phyloP scores from a whole-genome alignment of 2,113 vertebrate species.

The Peromyscus californicus region DNA sequence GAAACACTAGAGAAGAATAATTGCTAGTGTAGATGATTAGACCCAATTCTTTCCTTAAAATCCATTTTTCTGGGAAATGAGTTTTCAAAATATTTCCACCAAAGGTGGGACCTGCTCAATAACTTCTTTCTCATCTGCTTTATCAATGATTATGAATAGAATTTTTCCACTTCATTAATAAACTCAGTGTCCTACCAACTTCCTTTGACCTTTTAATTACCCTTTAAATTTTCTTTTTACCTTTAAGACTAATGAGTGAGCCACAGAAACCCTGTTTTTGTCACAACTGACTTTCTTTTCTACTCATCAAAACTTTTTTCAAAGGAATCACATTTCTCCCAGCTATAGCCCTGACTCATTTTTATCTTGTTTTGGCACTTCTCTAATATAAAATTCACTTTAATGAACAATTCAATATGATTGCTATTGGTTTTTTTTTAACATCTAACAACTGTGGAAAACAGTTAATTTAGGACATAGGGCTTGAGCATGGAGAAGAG shows the following conservation, averaged over 20 bases:
- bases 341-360: background rate
- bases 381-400: conserved; percentile 42
- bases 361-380: conserved; percentile 32
- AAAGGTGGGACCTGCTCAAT: background rate
- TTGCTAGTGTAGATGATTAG: background rate
- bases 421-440: background rate
- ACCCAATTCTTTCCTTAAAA: conserved; percentile 40
- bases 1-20: background rate
- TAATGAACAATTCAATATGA: conserved; percentile 39
- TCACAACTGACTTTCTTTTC: background rate
- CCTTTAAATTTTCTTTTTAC: background rate
- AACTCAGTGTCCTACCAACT: background rate
- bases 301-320: conserved; percentile 32
- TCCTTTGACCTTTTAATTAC: conserved; percentile 30
- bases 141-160: background rate
- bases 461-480: conserved; percentile 29
- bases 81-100: conserved; percentile 40
- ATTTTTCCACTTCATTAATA: background rate
- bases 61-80: conserved; percentile 23
- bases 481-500: background rate
- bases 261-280: background rate
- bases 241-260: background rate
- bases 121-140: background rate
- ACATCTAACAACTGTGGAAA: background rate
- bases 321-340: background rate